These are phyloP conservation scores for Elgaria multicarinata DNA, from an alignment of 2,113 vertebrate genomes.

Conservation along the genomic window DNA sequence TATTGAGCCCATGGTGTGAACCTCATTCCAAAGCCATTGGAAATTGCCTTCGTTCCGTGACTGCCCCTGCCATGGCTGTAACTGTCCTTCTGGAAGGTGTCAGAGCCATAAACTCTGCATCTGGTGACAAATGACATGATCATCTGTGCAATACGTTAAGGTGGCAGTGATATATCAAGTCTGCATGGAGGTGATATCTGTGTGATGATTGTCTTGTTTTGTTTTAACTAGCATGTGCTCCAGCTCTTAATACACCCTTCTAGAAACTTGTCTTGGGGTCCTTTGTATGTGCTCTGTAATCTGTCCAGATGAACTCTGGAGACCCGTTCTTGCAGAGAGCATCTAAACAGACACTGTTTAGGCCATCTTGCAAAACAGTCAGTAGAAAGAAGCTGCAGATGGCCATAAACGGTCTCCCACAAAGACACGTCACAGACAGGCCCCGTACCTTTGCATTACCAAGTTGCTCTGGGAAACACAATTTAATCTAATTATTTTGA, in stretches of 20 bases:
- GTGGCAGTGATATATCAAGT: too few species aligned
- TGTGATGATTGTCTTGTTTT: not conserved
- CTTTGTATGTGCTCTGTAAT: not conserved
- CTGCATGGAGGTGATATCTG: not conserved
- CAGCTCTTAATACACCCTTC: not conserved
- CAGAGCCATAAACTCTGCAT: not conserved
- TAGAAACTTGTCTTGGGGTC: not conserved
- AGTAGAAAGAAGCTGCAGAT: not conserved
- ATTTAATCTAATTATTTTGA: conserved; percentile 41
- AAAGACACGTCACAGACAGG: not conserved
- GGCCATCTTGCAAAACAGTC: not conserved
- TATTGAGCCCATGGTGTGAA: too few species aligned
- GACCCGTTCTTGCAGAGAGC: not conserved
- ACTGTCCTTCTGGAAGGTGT: not conserved
- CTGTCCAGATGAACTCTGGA: not conserved
- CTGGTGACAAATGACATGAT: not conserved
- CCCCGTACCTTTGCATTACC: not conserved
- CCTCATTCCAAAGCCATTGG: too few species aligned
- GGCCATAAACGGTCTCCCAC: rapidly evolving
- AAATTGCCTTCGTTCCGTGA: too few species aligned
- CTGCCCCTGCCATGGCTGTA: too few species aligned
- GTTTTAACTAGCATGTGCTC: not conserved
- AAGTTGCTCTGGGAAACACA: conserved; percentile 11
- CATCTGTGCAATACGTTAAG: not conserved
- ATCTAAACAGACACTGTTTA: not conserved